Evolutionary conservation across 2,113 vertebrate species (phyloP).

Genomic region (Synodontis membranacea): DNA sequence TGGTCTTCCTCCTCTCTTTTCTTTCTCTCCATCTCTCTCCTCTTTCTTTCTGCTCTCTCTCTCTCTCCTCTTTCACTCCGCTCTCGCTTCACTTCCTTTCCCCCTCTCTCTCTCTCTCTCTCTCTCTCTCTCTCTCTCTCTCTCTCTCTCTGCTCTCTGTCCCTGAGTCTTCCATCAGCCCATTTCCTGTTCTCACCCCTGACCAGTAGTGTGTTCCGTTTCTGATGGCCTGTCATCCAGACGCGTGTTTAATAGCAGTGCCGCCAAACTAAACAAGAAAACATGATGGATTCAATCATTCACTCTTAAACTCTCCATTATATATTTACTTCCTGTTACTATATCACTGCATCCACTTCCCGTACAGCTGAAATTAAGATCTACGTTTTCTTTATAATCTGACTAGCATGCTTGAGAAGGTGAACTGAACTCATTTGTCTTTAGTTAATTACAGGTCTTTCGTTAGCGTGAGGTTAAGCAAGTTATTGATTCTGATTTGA

Average conservation of each 20-base stretch:
- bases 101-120: background rate
- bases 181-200: background rate
- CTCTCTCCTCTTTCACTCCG: background rate
- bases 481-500: slow-evolving; percentile 66
- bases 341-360: background rate
- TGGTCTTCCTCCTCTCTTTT: background rate
- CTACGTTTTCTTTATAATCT: background rate
- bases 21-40: background rate
- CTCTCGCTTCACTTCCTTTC: background rate
- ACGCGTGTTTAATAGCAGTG: background rate
- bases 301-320: background rate
- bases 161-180: background rate
- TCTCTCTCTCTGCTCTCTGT: background rate
- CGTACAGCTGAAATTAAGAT: background rate
- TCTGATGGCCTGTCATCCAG: background rate
- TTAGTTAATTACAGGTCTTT: slow-evolving; percentile 58
- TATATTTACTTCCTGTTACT: slow-evolving; percentile 1
- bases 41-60: background rate
- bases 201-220: background rate
- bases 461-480: slow-evolving; percentile 62
- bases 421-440: background rate
- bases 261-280: background rate
- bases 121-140: background rate
- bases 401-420: background rate
- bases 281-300: background rate